Conservation (phyloP, 2,113 vertebrate genomes). For the Ptychochromis oligacanthus region DNA sequence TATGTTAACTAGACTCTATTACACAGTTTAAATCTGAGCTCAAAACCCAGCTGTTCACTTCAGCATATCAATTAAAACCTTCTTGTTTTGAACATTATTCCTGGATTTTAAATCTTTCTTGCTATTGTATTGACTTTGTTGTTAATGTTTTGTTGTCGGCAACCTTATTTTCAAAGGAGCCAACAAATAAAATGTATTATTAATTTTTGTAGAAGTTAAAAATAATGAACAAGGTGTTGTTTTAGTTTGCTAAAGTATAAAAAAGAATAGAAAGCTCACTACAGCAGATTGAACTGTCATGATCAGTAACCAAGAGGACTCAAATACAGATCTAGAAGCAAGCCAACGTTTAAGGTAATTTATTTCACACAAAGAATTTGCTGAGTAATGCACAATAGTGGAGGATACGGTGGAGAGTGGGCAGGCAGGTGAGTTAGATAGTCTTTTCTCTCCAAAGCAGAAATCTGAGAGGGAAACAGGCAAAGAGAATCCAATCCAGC, state of each 20-base stretch:
- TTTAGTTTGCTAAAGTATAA: not conserved
- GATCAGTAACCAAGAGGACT: not conserved
- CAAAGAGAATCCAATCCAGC: not conserved
- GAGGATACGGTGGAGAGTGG: not conserved
- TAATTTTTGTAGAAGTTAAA: not conserved
- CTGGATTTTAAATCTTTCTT: not conserved
- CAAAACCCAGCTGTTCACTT: not conserved
- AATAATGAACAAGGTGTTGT: not conserved
- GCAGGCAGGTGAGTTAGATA: not conserved
- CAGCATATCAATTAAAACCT: not conserved
- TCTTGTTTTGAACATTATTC: not conserved
- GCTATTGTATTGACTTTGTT: not conserved
- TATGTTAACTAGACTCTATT: not conserved
- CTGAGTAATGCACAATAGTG: not conserved
- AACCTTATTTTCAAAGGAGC: not conserved
- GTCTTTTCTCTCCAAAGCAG: not conserved
- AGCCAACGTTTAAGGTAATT: not conserved
- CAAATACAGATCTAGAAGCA: not conserved
- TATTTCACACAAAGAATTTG: slow-evolving; percentile 7
- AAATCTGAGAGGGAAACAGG: not conserved
- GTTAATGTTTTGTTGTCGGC: not conserved
- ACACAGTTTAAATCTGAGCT: not conserved
- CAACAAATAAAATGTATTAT: not conserved
- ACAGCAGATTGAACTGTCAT: not conserved
- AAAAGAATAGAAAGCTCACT: not conserved